Conservation (phyloP, 2,797 vertebrate species). For the Brachyalestes nurse region DNA sequence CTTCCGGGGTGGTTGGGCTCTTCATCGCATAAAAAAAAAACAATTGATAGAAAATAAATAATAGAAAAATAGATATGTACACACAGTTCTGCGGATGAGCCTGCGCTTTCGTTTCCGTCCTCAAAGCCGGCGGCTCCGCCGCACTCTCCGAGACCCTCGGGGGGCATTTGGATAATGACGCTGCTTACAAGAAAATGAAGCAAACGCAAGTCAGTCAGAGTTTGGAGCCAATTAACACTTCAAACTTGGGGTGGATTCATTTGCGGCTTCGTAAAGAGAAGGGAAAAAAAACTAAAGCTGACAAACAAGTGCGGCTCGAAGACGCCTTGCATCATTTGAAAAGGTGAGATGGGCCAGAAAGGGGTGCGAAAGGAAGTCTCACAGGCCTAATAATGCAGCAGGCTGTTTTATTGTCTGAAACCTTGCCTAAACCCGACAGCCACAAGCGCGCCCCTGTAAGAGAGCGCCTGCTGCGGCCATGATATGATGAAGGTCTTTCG, state of each 20-base stretch:
- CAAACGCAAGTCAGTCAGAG: slow-evolving; percentile 41
- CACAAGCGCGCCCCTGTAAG: background rate
- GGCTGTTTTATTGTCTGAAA: slow-evolving; percentile 18
- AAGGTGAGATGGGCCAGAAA: slow-evolving; percentile 51
- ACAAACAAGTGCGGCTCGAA: slow-evolving; percentile 56
- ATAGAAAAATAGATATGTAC: slow-evolving; percentile 19
- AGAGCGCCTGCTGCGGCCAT: background rate
- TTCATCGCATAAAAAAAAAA: no score
- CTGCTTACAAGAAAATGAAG: slow-evolving; percentile 34
- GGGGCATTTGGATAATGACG: slow-evolving; percentile 50
- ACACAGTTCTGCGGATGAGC: background rate
- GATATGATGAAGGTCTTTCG: slow-evolving; percentile 26
- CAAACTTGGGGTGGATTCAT: slow-evolving; percentile 60
- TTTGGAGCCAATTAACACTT: slow-evolving; percentile 67
- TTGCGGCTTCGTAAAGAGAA: slow-evolving; percentile 54
- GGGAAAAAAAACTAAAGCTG: slow-evolving; percentile 13
- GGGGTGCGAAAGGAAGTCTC: slow-evolving; percentile 3
- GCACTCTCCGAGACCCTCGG: slow-evolving; percentile 25
- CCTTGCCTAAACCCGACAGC: slow-evolving; percentile 1
- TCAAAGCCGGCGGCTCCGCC: slow-evolving; percentile 40
- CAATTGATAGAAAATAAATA: no score
- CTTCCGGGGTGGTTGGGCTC: background rate
- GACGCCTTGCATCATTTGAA: slow-evolving; percentile 60
- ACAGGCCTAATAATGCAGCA: slow-evolving; percentile 41
- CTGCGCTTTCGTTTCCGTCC: slow-evolving; percentile 31